These are phyloP conservation scores for Pardalotus punctatus DNA, from an alignment of 2,113 vertebrate genomes.

Conservation along the genomic window DNA sequence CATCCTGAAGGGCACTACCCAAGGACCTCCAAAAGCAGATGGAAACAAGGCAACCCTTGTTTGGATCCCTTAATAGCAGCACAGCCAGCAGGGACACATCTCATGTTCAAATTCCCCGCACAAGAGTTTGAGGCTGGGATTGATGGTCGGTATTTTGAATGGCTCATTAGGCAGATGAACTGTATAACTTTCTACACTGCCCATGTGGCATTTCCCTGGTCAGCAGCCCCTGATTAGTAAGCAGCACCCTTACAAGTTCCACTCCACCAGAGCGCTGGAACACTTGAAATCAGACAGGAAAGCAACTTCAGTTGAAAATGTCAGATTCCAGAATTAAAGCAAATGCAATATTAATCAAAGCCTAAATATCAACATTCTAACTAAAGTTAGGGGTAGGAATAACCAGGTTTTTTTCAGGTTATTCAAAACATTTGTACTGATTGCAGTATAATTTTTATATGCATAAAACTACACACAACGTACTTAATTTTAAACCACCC, in stretches of 20 bases:
- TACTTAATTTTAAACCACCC: neutral
- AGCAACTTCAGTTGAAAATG: neutral
- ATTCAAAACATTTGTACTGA: neutral
- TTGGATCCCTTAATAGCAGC: neutral
- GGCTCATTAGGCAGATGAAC: neutral
- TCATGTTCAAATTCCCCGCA: neutral
- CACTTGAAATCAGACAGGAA: neutral
- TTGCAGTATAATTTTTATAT: neutral
- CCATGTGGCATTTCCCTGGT: neutral
- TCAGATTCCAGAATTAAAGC: neutral
- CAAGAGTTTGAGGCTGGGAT: neutral
- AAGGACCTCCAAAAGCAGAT: neutral
- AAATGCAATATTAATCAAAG: neutral
- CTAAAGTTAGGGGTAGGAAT: neutral
- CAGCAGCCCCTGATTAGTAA: neutral
- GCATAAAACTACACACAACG: neutral
- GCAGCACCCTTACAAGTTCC: neutral
- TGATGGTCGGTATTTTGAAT: neutral
- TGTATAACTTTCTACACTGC: fast-evolving
- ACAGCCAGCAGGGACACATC: neutral
- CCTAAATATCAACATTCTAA: neutral
- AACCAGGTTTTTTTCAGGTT: neutral
- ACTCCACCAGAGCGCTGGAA: neutral
- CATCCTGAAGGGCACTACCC: neutral
- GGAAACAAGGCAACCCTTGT: neutral